Evolutionary conservation across 2,888 invertebrate genomes (phyloP).

Genomic region (Achlya flavicornis): DNA sequence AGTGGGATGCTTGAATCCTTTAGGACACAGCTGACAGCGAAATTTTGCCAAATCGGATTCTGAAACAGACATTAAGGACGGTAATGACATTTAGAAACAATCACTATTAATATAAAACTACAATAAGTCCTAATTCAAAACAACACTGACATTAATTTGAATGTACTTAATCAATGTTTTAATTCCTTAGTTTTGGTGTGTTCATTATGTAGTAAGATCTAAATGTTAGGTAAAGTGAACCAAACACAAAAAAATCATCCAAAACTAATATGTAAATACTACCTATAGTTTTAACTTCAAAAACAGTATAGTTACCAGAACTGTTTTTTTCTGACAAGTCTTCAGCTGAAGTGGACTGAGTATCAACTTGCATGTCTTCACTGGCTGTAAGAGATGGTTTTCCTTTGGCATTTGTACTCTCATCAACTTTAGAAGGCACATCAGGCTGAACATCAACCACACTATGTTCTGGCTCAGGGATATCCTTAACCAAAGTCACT

Average conservation of each 20-base stretch:
- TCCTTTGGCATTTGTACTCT: conserved; percentile 46
- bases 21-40: conserved; percentile 85
- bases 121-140: background rate
- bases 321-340: conserved; percentile 74
- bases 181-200: too few relatives aligned
- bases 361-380: conserved; percentile 78
- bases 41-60: conserved; percentile 84
- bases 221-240: too few relatives aligned
- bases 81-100: background rate
- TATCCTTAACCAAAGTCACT: conserved; percentile 38
- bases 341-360: conserved; percentile 68
- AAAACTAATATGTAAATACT: too few relatives aligned
- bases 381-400: conserved; percentile 41
- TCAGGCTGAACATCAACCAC: conserved; percentile 53
- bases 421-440: conserved; percentile 43
- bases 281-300: background rate
- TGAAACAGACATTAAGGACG: conserved; percentile 48
- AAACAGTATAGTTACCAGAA: conserved; percentile 45
- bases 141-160: too few relatives aligned
- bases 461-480: conserved; percentile 56
- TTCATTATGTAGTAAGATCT: too few relatives aligned
- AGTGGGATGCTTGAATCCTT: conserved; percentile 86
- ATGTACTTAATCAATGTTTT: too few relatives aligned
- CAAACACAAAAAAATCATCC: too few relatives aligned
- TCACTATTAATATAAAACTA: background rate